Evolutionary conservation across 2,888 invertebrate genomes (phyloP), one percentile per base, ranked within the genome.

Genomic region (Siphonodentalium dalli): DNA sequence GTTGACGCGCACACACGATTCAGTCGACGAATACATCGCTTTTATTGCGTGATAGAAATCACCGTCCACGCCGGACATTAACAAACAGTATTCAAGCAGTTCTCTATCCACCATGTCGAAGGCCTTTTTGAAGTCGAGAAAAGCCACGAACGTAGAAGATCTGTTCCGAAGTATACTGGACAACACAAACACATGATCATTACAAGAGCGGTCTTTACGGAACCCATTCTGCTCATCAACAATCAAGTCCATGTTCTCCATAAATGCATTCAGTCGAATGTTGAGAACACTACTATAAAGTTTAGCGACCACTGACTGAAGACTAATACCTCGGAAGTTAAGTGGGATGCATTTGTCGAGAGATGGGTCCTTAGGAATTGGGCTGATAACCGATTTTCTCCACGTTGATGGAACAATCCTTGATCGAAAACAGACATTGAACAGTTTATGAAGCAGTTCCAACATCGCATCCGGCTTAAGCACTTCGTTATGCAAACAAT

Each of bases 351-450:
- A 15, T 23, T 37, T 27, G 24, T 56, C 51, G 2, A 20, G 5
- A 8, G 42, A 26, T 11, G 39, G 35, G 18, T 38, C 48, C 21
- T 51, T 46, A 2, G 51, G 46, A 1, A 56, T 46, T 15, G 56
- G 56, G 33, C 46, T 41, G 1, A 51, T 56, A 20, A 56, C 47
- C 6, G 46, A 15, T 46, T 56, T 51, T 15, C 21, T 31, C 51
- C 56, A 56, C 2, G 18, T 35, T 21, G 39, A 20, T 3, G 58
- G 58, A 13, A 58, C 29, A 29, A 27, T 47, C 6, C 51, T 47
- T 5, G 18, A 51, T 18, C 35, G n/a, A 35, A 51, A 58, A 44
- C 58, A 58, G 6, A 41, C 38, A 39, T 54, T 58, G 29, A 51
- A 54, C 6, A 58, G 15, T 13, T 18, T 9, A 41, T 38, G 43